Base-by-base conservation (phyloP, 2,797 vertebrate species). In the Carcharodon carcharias region DNA sequence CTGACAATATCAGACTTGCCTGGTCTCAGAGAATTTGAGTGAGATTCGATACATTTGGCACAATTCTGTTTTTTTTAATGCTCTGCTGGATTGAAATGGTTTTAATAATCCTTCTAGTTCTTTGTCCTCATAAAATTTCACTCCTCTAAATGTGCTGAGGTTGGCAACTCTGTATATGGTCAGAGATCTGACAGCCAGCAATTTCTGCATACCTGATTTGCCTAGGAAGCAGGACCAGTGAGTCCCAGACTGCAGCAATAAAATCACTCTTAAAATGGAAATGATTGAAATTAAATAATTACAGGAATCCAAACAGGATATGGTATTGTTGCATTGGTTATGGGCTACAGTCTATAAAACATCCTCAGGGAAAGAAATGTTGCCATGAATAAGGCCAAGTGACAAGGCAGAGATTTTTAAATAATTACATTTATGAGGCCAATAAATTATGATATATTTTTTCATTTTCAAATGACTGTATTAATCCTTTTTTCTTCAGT, bases 371-470 rank as follows among this genome's bases (percentile, higher is more conserved):
- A 73, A 54, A 95, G 94, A 8, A 77, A 54, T 71, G 50, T 31
- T 95, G 11, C 45, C 77, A 71, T 95, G 94, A 56, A 73, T 71
- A 56, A 95, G 94, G 94, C 77, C 94, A 95, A 95, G 94, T 77
- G 94, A 77, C 45, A 77, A 95, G 94, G 94, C 94, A 73, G 94
- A 95, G 50, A 71, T 77, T 56, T 95, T 35, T 56, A 77, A 95
- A 95, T 95, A 95, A 95, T 95, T 95, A 77, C 67, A 77, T 73
- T 71, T 71, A 73, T 18, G 94, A 77, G 69, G 69, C 45, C 94
- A 77, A 95, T 77, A 95, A 95, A 95, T 95, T 77, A 77, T 16
- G 35, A 95, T 95, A 95, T 45, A n/a, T 95, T 95, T 93, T 95
- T 50, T 18, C 69, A 95, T 54, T 95, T 95, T 95, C 94, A 95